Evolutionary conservation across 2,797 vertebrate species (phyloP).

Genomic region (Bradypus variegatus): DNA sequence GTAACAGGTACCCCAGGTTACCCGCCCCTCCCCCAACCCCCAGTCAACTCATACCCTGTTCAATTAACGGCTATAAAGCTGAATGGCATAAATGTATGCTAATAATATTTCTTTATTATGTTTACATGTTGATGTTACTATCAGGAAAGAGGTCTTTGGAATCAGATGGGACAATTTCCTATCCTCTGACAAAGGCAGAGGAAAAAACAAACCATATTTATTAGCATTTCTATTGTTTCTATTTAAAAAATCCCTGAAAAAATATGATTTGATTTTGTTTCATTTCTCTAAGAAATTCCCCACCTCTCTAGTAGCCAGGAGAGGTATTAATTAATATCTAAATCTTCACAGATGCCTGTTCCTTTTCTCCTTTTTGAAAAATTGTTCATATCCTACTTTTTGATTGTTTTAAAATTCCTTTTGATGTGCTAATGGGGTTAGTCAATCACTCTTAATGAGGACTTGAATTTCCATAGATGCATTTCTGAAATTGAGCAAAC

Average conservation of each 20-base stretch:
- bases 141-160: background rate
- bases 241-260: background rate
- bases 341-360: background rate
- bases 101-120: background rate
- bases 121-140: background rate
- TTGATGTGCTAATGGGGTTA: constrained; percentile 25
- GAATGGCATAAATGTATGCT: background rate
- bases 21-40: background rate
- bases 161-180: background rate
- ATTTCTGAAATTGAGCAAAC: constrained; percentile 1
- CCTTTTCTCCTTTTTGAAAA: background rate
- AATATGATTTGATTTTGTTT: background rate
- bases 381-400: background rate
- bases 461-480: constrained; percentile 6
- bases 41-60: background rate
- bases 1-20: background rate
- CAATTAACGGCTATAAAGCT: background rate
- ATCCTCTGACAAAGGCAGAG: background rate
- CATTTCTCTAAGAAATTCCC: background rate
- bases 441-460: background rate
- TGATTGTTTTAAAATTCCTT: background rate
- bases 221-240: background rate
- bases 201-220: background rate
- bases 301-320: background rate
- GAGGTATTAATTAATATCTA: background rate